phyloP scores from a whole-genome alignment of 2,797 vertebrate genomes.

The Sternarchorhynchus goeldii region DNA sequence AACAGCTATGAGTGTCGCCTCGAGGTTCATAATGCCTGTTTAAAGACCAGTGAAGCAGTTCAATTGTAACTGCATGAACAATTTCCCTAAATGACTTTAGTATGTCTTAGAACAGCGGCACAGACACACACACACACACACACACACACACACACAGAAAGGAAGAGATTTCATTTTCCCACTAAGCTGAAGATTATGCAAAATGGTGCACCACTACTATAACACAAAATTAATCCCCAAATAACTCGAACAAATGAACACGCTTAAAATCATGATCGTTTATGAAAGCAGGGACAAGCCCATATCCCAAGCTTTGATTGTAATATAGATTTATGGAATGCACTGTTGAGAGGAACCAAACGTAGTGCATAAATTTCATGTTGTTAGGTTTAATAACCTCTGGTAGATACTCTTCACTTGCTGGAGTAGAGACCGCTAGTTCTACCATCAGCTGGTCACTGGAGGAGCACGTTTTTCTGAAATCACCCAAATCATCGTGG shows the following conservation, averaged over 20 bases:
- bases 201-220: too few relatives aligned
- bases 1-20: neutral
- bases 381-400: conserved; percentile 10
- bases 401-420: conserved; percentile 2
- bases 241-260: too few relatives aligned
- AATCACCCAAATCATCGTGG: conserved; percentile 47
- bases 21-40: neutral
- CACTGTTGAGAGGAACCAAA: neutral
- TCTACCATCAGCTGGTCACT: conserved; percentile 40
- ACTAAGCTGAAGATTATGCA: too few relatives aligned
- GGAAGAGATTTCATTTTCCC: too few relatives aligned
- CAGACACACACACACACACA: too few relatives aligned
- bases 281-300: too few relatives aligned
- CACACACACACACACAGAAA: neutral
- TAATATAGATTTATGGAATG: too few relatives aligned
- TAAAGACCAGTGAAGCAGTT: neutral
- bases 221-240: too few relatives aligned
- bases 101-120: conserved; percentile 2
- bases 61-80: neutral
- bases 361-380: neutral
- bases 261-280: too few relatives aligned
- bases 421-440: conserved; percentile 32
- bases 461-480: conserved; percentile 33
- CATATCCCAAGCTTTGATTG: too few relatives aligned
- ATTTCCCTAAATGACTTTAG: neutral